Base-by-base conservation (phyloP, 2,113 vertebrate species). In the Indicator maculatus region DNA sequence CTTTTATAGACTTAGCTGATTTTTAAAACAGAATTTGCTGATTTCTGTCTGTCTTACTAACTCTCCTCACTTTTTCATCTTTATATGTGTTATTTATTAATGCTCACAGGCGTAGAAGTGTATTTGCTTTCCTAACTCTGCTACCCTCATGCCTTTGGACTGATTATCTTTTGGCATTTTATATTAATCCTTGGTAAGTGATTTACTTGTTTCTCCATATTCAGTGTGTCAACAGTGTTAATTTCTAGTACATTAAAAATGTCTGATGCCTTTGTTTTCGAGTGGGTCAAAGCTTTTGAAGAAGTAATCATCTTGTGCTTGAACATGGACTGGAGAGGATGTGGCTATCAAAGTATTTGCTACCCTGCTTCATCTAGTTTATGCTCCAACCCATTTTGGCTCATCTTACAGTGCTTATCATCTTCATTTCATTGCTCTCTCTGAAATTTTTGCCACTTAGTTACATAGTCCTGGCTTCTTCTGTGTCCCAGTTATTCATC, bases 81-180 rank as follows among this genome's bases (percentile, higher is more conserved):
- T 97, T 98, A 93, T 98, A 97, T 98, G 95, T 98, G 98, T 98
- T 98, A 93, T 98, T 97, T 98, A 97, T 98, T 97, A 97, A 98
- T 98, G 98, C 98, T 98, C 98, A 98, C 99, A 99, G 99, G 99
- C 99, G 99, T 99, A 99, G 99, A 98, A 9, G 99, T 98, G 98
- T 99, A 95, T 99, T 99, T 98, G 99, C 99, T 98, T 99, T 99
- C 98, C 98, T 99, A 98, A 99, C 99, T 97, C 98, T 99, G 96
- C 98, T 99, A 98, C 99, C 99, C 96, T 99, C 99, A 98, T 99
- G 99, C 98, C 99, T 99, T 97, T 99, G 99, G 99, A 99, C 99
- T 99, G 99, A 99, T 98, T 99, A 99, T 99, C 99, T 99, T 98
- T 99, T 99, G 99, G 99, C 99, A 99, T 99, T 99, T 99, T 99